Percentiles rank a stretch among this genome's conserved stretches.
Conservation (phyloP, 2,888 invertebrate species). For the Anthoptus insignis region DNA sequence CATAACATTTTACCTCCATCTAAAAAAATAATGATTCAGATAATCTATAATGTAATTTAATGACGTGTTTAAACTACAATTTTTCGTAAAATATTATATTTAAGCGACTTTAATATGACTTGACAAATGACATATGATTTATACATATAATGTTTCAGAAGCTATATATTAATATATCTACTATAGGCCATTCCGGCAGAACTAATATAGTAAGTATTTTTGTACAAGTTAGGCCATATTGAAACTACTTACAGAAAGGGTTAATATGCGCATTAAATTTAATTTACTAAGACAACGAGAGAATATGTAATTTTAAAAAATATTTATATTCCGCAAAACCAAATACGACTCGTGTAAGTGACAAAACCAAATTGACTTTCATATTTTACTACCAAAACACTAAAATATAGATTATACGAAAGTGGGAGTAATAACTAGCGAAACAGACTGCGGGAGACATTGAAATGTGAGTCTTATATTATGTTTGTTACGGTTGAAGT, state of each 20-base stretch:
- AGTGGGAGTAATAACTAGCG: no score
- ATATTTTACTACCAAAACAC: background rate
- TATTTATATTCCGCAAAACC: no score
- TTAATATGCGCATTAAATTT: constrained; percentile 11
- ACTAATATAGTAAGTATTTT: constrained; percentile 13
- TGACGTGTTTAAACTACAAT: background rate
- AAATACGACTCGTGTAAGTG: no score
- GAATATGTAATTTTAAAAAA: no score
- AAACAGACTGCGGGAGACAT: no score
- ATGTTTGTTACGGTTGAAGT: no score
- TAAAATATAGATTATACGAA: no score
- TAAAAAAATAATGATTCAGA: background rate
- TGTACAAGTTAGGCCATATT: constrained; percentile 62
- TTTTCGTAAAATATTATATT: background rate
- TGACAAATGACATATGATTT: no score
- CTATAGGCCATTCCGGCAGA: background rate
- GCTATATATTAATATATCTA: background rate
- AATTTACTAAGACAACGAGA: constrained; percentile 2
- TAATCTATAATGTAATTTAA: no score
- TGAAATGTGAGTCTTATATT: no score
- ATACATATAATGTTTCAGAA: no score
- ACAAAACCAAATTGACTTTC: background rate
- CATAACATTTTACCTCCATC: no score
- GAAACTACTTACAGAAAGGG: constrained; percentile 63
- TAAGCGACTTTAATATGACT: background rate